Evolutionary conservation across 35 echinoderm and acorn worm genomes (phyloP).

Genomic region (Antedon bifida): DNA sequence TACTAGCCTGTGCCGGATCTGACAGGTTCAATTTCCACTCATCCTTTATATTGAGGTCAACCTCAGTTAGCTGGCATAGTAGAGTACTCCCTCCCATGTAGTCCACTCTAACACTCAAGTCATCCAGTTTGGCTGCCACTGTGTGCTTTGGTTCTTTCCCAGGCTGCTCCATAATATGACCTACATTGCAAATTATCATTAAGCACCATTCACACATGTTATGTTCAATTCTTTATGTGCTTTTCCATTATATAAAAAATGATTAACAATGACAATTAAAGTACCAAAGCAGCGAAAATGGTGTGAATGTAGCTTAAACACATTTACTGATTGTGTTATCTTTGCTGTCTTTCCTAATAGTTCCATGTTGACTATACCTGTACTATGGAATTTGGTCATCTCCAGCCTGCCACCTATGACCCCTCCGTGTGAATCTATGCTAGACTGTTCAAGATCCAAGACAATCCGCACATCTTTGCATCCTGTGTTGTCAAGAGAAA

Average conservation of each 20-base stretch:
- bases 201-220: no score
- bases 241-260: no score
- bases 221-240: no score
- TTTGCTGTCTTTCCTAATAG: no score
- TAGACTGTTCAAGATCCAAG: constrained; percentile 37
- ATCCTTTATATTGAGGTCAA: constrained; percentile 45
- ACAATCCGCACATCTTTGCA: constrained; percentile 38
- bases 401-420: constrained; percentile 78
- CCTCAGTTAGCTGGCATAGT: constrained; percentile 35
- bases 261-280: no score
- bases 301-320: no score
- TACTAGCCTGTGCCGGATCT: background rate
- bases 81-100: constrained; percentile 94
- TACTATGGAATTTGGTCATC: constrained; percentile 29
- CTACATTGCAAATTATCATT: background rate
- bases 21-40: constrained; percentile 60
- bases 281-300: no score
- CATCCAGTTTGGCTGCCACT: constrained; percentile 35
- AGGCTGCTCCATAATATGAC: constrained; percentile 16
- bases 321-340: no score
- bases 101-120: constrained; percentile 51
- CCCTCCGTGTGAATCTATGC: constrained; percentile 76
- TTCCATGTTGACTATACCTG: no score
- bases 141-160: constrained; percentile 76
- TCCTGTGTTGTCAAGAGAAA: constrained; percentile 67